Evolutionary conservation across 2,888 invertebrate species (phyloP).

Genomic region (Tachina lurida): DNA sequence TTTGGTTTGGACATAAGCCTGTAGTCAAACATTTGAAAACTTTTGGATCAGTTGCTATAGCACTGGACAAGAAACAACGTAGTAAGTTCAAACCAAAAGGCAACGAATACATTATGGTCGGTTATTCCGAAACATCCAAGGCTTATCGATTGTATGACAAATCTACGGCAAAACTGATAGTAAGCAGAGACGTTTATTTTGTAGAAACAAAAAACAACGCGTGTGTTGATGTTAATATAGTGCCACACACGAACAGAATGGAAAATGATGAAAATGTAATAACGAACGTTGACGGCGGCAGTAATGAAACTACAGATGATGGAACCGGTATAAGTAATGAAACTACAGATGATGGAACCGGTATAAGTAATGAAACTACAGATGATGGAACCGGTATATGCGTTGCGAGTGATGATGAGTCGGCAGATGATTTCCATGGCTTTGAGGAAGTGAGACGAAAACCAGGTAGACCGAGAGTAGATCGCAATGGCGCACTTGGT

Average conservation of each 20-base stretch:
- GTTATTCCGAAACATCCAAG: neutral
- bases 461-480: constrained; percentile 34
- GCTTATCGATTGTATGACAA: neutral
- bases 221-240: constrained; percentile 5
- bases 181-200: neutral
- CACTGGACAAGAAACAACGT: neutral
- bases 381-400: too few species aligned
- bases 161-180: neutral
- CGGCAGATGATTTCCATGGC: constrained; percentile 4
- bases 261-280: neutral
- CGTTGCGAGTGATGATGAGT: constrained; percentile 38
- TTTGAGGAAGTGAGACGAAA: neutral
- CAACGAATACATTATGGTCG: neutral
- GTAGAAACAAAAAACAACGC: neutral
- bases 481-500: constrained; percentile 32
- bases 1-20: too few species aligned
- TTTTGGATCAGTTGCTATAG: neutral
- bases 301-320: neutral
- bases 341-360: too few species aligned
- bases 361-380: too few species aligned
- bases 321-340: too few species aligned
- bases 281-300: neutral
- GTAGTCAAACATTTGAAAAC: too few species aligned
- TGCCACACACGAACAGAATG: constrained; percentile 10
- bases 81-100: neutral